These are phyloP conservation scores for Ericerus pela DNA, from an alignment of 1,140 invertebrate species.

Conservation along the genomic window DNA sequence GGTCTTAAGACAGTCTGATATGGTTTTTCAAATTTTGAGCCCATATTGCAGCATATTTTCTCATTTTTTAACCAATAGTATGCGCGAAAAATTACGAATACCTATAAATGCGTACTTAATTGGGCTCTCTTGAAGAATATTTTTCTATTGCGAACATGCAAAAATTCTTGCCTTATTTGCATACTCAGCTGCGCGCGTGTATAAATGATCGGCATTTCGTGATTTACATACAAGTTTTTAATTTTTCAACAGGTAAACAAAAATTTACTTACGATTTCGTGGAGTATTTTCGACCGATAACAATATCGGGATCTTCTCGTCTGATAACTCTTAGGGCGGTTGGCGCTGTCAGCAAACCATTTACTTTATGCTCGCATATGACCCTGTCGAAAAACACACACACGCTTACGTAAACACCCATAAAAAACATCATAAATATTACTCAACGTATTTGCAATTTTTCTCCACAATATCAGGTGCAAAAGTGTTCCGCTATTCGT, in stretches of 20 bases:
- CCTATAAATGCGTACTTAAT: too few relatives aligned
- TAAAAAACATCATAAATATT: neutral
- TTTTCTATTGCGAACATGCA: too few relatives aligned
- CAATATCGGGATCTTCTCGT: constrained; percentile 52
- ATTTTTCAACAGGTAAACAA: neutral
- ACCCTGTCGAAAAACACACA: too few relatives aligned
- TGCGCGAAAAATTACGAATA: too few relatives aligned
- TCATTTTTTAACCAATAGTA: too few relatives aligned
- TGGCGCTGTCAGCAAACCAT: constrained; percentile 73
- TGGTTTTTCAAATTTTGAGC: too few relatives aligned
- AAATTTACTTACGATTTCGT: constrained; percentile 41
- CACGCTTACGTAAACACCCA: neutral
- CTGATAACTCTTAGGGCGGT: constrained; percentile 74
- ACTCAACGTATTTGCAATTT: neutral
- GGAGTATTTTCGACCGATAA: constrained; percentile 49
- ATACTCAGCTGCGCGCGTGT: neutral
- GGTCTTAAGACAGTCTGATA: too few relatives aligned
- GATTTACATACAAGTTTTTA: neutral
- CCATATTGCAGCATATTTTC: too few relatives aligned
- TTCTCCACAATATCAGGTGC: neutral
- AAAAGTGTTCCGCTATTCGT: too few relatives aligned
- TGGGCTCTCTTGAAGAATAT: too few relatives aligned
- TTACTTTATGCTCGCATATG: constrained; percentile 70
- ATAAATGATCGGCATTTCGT: neutral
- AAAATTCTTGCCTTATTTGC: too few relatives aligned